Conservation (phyloP, 1,140 invertebrate species). For the Neomicropteryx cornuta region DNA sequence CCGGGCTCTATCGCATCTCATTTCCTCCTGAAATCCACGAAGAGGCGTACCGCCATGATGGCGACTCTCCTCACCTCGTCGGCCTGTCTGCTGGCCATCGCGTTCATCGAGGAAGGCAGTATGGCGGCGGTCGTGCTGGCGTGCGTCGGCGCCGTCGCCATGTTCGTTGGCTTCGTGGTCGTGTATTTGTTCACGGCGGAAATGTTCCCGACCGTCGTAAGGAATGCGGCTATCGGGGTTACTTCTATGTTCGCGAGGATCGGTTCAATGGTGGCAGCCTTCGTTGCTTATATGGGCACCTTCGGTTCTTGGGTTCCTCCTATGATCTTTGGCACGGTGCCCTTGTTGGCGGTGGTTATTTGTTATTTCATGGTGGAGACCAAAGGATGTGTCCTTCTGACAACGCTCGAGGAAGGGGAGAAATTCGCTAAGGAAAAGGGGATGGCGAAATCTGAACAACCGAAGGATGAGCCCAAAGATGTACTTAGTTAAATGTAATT, state of each 20-base stretch:
- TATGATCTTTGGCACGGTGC: constrained; percentile 46
- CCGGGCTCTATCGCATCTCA: constrained; percentile 48
- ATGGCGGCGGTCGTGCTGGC: constrained; percentile 39
- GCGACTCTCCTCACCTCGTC: constrained; percentile 39
- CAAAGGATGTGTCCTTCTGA: constrained; percentile 48
- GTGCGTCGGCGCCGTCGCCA: constrained; percentile 47
- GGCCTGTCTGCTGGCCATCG: constrained; percentile 40
- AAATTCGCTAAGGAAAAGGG: constrained; percentile 43
- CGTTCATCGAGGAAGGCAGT: constrained; percentile 27
- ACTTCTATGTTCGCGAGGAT: constrained; percentile 46
- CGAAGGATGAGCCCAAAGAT: no score
- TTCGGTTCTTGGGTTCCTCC: constrained; percentile 42
- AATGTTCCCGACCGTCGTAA: constrained; percentile 45
- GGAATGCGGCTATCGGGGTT: constrained; percentile 45
- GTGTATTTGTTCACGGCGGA: constrained; percentile 49
- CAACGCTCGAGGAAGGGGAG: constrained; percentile 60
- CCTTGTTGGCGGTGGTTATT: constrained; percentile 45
- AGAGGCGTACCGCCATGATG: constrained; percentile 42
- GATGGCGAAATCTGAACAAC: no score
- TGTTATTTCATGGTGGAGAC: constrained; percentile 57
- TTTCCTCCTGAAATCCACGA: constrained; percentile 43
- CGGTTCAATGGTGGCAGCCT: constrained; percentile 46
- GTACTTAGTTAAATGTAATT: no score
- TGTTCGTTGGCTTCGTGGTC: constrained; percentile 44
- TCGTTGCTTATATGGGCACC: constrained; percentile 31